Evolutionary conservation across 1,140 invertebrate genomes (phyloP).

Genomic region (Saccostrea glomerata): DNA sequence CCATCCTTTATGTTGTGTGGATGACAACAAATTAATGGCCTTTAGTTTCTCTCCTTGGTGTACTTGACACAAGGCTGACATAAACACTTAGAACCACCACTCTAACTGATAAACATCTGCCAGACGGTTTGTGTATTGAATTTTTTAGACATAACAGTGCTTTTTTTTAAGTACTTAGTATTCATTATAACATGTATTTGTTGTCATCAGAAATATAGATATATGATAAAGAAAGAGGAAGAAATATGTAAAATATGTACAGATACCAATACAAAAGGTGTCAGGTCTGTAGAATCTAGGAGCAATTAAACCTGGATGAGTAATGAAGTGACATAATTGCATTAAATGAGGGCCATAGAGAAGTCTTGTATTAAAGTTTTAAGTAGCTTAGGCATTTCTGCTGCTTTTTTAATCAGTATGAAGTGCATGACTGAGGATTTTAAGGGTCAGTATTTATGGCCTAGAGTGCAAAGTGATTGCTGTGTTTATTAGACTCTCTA

Average conservation of each 20-base stretch:
- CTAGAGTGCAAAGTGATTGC: not conserved
- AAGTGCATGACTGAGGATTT: conserved; percentile 11
- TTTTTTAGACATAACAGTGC: not conserved
- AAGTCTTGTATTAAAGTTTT: not conserved
- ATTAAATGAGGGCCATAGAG: not conserved
- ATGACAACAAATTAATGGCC: conserved; percentile 16
- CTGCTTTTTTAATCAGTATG: not conserved
- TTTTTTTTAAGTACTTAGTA: not conserved
- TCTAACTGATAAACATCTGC: not conserved
- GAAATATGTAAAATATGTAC: not conserved
- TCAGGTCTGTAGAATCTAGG: no score
- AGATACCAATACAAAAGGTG: not conserved
- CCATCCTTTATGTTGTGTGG: conserved; percentile 4
- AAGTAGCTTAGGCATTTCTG: not conserved
- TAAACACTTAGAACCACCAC: not conserved
- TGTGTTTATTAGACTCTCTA: not conserved
- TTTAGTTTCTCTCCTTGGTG: not conserved
- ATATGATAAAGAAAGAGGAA: not conserved
- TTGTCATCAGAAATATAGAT: not conserved
- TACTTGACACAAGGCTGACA: not conserved
- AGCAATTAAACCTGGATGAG: no score
- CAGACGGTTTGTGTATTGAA: not conserved
- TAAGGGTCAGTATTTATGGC: not conserved
- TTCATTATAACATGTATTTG: not conserved
- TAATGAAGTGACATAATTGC: no score